Evolutionary conservation across 2,797 vertebrate genomes (phyloP).

Genomic region (Moxostoma hubbsi): DNA sequence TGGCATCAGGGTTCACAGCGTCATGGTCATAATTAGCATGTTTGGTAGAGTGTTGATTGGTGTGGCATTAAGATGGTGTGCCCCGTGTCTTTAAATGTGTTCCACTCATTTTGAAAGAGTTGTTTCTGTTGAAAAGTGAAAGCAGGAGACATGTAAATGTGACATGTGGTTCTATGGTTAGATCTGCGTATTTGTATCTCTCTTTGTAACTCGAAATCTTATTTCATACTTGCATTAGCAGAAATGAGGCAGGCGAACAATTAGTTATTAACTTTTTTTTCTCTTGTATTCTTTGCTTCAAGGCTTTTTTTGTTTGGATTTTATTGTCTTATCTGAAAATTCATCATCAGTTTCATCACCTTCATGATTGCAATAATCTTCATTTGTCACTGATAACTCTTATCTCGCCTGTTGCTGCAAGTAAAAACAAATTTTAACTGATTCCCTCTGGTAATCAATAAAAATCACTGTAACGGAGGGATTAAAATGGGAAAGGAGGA

Average conservation of each 20-base stretch:
- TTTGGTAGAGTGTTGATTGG: conserved; percentile 30
- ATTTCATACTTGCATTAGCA: conserved; percentile 7
- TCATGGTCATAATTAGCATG: conserved; percentile 28
- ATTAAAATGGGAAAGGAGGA: too few relatives aligned
- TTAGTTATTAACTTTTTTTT: not conserved
- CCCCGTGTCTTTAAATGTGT: conserved; percentile 9
- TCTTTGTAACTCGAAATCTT: not conserved
- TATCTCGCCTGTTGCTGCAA: not conserved
- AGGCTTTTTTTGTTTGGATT: not conserved
- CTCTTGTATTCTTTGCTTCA: not conserved
- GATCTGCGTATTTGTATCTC: conserved; percentile 4
- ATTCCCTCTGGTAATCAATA: not conserved
- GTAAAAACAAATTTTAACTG: not conserved
- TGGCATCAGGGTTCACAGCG: not conserved
- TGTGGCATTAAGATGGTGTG: conserved; percentile 15
- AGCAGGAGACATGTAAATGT: not conserved
- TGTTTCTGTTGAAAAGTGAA: not conserved
- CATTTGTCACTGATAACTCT: not conserved
- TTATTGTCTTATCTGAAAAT: conserved; percentile 6
- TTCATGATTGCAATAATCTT: not conserved
- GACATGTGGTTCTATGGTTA: conserved; percentile 4
- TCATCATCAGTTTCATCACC: not conserved
- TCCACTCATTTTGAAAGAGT: conserved; percentile 27
- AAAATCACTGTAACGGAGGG: too few relatives aligned
- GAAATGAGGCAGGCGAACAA: not conserved